Evolutionary conservation across 1,140 invertebrate species (phyloP).

Genomic region (Drosophila dunni): DNA sequence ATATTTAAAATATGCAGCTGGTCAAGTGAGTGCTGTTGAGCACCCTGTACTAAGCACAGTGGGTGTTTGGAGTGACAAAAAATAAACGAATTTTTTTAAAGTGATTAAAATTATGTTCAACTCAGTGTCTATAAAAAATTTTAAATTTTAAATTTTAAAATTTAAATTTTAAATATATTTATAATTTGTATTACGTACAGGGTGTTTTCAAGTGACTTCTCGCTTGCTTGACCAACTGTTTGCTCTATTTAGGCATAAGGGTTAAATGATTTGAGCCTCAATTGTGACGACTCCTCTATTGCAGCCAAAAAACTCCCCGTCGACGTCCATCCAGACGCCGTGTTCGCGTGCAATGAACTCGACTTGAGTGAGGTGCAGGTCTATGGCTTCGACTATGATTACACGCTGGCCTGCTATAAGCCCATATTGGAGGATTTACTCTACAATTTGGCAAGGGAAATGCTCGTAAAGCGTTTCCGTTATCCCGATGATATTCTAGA

Average conservation of each 20-base stretch:
- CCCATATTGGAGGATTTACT: constrained; percentile 95
- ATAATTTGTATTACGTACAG: too few relatives aligned
- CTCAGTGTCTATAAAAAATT: too few relatives aligned
- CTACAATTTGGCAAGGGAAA: constrained; percentile 95
- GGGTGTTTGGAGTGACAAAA: too few relatives aligned
- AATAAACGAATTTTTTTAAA: too few relatives aligned
- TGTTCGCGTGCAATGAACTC: constrained; percentile 99
- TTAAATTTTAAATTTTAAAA: too few relatives aligned
- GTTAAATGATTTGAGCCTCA: constrained; percentile 23
- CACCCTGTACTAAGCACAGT: too few relatives aligned
- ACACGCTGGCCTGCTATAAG: constrained; percentile 98
- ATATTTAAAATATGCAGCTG: not conserved
- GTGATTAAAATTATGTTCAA: too few relatives aligned
- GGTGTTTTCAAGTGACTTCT: too few relatives aligned
- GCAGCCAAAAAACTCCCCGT: constrained; percentile 94
- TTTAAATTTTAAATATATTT: too few relatives aligned
- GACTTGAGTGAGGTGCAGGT: constrained; percentile 96
- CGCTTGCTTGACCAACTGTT: too few relatives aligned
- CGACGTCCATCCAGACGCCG: constrained; percentile 93
- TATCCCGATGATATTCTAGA: constrained; percentile 94
- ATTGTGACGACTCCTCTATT: constrained; percentile 58
- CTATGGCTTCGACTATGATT: constrained; percentile 99
- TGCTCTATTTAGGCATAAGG: constrained; percentile 22
- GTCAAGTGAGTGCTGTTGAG: not conserved
- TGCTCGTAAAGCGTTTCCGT: constrained; percentile 94